Evolutionary conservation across 2,888 invertebrate species (phyloP).

Genomic region (Parasteatoda lunata): DNA sequence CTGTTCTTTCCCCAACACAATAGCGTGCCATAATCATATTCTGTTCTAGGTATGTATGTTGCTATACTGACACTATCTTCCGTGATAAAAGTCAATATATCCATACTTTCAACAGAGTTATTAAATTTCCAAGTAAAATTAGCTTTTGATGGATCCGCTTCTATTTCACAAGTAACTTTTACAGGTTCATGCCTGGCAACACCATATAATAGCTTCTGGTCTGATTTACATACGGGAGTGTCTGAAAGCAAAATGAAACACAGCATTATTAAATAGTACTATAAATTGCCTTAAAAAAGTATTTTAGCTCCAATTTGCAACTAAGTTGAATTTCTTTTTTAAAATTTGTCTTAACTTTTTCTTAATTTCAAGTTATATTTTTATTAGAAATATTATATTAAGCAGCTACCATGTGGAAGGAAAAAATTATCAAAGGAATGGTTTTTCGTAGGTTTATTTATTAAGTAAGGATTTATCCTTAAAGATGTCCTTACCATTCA

Average conservation of each 20-base stretch:
- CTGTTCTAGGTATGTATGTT: slow-evolving; percentile 70
- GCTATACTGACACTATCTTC: slow-evolving; percentile 69
- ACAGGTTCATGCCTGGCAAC: slow-evolving; percentile 87
- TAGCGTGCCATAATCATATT: slow-evolving; percentile 71
- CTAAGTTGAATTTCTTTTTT: too few relatives aligned
- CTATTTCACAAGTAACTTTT: slow-evolving; percentile 83
- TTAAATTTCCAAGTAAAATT: slow-evolving; percentile 95
- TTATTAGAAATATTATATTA: too few relatives aligned
- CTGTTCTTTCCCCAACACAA: slow-evolving; percentile 71
- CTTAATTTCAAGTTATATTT: too few relatives aligned
- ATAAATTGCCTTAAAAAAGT: background rate
- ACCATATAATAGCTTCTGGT: slow-evolving; percentile 89
- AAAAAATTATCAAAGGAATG: too few relatives aligned
- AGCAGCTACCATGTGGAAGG: too few relatives aligned
- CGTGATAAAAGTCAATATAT: slow-evolving; percentile 49
- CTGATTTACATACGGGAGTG: slow-evolving; percentile 89
- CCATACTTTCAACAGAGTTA: slow-evolving; percentile 78
- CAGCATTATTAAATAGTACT: background rate
- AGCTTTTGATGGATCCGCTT: slow-evolving; percentile 90
- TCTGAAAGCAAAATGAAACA: slow-evolving; percentile 79
- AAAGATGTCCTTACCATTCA: too few relatives aligned
- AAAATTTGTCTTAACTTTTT: too few relatives aligned
- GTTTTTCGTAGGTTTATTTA: too few relatives aligned
- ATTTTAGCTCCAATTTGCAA: too few relatives aligned
- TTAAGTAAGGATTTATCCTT: too few relatives aligned